Evolutionary conservation across 1,140 invertebrate species (phyloP).

Genomic region (Lepidurus couesii): DNA sequence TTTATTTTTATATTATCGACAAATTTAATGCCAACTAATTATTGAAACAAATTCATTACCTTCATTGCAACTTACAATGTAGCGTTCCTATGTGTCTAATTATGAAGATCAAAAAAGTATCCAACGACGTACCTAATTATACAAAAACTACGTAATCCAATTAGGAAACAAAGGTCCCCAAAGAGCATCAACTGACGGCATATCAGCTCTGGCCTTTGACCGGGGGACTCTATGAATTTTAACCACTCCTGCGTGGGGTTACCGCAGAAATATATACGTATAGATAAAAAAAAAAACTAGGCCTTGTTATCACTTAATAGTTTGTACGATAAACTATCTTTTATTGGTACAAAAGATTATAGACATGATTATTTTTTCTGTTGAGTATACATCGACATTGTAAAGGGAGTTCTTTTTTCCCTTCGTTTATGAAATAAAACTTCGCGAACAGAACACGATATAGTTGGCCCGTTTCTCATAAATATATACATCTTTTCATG

Average conservation of each 20-base stretch:
- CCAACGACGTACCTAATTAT: no score
- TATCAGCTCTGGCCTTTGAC: no score
- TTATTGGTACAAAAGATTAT: neutral
- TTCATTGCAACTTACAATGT: no score
- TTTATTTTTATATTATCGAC: no score
- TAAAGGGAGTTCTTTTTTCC: neutral
- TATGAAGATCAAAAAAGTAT: no score
- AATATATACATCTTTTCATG: neutral
- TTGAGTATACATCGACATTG: neutral
- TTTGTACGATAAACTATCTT: neutral
- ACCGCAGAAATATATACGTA: neutral
- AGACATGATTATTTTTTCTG: neutral
- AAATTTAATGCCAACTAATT: no score
- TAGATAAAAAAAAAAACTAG: neutral
- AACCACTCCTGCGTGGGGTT: neutral
- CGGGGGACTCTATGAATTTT: neutral
- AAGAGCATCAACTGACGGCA: no score
- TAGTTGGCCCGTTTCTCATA: neutral
- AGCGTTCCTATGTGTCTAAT: no score
- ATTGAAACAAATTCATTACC: no score
- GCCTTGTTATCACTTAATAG: neutral
- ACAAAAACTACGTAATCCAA: no score
- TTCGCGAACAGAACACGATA: neutral
- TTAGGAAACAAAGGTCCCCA: no score
- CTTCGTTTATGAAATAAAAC: neutral